Percentiles rank a stretch among this genome's conserved stretches.
Conservation (phyloP, 2,797 vertebrate genomes). For the Tenualosa thibaudeaui region DNA sequence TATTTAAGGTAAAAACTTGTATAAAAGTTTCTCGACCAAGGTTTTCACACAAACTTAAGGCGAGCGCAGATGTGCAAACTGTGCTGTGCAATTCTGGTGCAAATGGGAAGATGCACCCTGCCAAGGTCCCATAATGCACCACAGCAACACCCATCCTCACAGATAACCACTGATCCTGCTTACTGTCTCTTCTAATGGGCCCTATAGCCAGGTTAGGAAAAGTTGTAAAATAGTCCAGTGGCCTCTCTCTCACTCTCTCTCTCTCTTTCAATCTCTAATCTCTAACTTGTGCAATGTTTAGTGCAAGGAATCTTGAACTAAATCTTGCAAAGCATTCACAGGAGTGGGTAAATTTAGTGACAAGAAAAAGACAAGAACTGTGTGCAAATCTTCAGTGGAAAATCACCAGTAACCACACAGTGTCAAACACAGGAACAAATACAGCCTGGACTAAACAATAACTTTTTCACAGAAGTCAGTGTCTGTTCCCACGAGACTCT, state of each 20-base stretch:
- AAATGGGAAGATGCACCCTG: not conserved
- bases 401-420: not conserved
- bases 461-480: not conserved
- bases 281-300: not conserved
- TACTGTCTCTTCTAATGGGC: not conserved
- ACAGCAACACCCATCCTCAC: not conserved
- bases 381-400: not conserved
- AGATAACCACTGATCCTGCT: not conserved
- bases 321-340: not conserved
- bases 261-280: not conserved
- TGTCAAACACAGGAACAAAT: not conserved
- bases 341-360: not conserved
- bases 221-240: too few relatives aligned
- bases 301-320: not conserved
- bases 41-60: not conserved
- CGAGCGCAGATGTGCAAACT: not conserved
- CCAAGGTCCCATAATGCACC: not conserved
- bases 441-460: not conserved
- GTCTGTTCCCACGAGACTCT: slow-evolving; percentile 48
- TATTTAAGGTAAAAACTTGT: not conserved
- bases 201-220: too few relatives aligned
- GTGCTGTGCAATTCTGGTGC: not conserved
- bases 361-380: not conserved
- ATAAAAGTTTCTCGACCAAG: not conserved
- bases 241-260: slow-evolving; percentile 15